Conservation (phyloP, 2,888 invertebrate genomes). For the Trachelus stipa region DNA sequence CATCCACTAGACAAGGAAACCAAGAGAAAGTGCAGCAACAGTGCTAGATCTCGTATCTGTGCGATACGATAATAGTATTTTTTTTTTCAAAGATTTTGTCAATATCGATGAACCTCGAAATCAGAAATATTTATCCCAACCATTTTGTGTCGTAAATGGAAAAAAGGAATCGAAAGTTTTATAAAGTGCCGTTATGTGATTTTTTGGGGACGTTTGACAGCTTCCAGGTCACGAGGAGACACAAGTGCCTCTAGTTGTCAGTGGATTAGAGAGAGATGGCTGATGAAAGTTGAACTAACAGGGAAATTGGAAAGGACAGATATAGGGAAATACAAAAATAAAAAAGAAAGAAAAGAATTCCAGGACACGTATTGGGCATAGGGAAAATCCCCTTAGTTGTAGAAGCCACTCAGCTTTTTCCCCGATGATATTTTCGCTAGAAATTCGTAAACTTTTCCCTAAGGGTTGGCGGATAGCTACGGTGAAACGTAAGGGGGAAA, state of each 20-base stretch:
- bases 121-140: not conserved
- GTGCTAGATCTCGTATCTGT: not conserved
- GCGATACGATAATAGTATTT: not conserved
- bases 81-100: not conserved
- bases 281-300: not conserved
- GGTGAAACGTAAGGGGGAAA: not conserved
- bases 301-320: not conserved
- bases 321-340: not conserved
- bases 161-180: not conserved
- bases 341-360: not conserved
- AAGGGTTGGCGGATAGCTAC: not conserved
- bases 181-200: no score
- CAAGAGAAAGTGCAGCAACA: constrained; percentile 25
- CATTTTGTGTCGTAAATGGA: no score
- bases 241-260: not conserved
- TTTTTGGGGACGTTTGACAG: no score
- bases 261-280: not conserved
- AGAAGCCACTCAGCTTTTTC: not conserved
- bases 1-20: constrained; percentile 27
- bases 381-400: not conserved
- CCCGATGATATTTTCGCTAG: not conserved
- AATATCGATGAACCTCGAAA: not conserved
- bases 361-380: not conserved
- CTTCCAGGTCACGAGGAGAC: not conserved
- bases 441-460: not conserved